phyloP scores from a whole-genome alignment of 1,140 invertebrate genomes.

The Drosophila equinoxialis region DNA sequence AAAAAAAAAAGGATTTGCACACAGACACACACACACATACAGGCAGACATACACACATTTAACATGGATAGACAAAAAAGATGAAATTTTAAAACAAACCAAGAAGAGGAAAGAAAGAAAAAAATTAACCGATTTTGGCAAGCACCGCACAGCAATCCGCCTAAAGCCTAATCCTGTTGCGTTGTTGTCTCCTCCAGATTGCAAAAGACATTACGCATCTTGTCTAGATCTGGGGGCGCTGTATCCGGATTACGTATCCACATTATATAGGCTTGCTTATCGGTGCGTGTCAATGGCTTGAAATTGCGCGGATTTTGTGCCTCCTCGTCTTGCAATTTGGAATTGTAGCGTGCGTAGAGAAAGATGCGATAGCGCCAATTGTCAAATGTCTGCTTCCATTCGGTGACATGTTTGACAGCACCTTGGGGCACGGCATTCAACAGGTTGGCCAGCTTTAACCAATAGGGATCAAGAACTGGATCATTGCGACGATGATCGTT shows the following conservation, averaged over 20 bases:
- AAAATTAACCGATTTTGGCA: slow-evolving; percentile 13
- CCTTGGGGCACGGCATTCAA: slow-evolving; percentile 76
- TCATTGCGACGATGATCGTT: slow-evolving; percentile 77
- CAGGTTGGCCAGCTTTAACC: slow-evolving; percentile 74
- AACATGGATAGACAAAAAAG: slow-evolving; percentile 49
- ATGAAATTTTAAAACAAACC: slow-evolving; percentile 15
- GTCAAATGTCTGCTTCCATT: slow-evolving; percentile 81
- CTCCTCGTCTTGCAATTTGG: slow-evolving; percentile 75
- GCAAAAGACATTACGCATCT: slow-evolving; percentile 79
- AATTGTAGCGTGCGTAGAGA: slow-evolving; percentile 78
- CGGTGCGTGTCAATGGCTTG: slow-evolving; percentile 75
- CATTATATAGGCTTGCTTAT: slow-evolving; percentile 79
- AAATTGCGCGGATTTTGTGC: slow-evolving; percentile 77
- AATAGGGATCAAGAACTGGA: slow-evolving; percentile 73
- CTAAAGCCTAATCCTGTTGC: slow-evolving; percentile 64
- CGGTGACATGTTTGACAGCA: slow-evolving; percentile 75
- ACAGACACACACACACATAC: slow-evolving; percentile 49
- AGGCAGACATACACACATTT: slow-evolving; percentile 41
- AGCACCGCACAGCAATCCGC: neutral
- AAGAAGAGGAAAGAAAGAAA: neutral
- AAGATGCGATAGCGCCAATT: slow-evolving; percentile 81
- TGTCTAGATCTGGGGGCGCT: slow-evolving; percentile 75
- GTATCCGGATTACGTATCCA: slow-evolving; percentile 81
- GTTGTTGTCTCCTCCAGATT: slow-evolving; percentile 70
- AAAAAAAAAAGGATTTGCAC: slow-evolving; percentile 37